Conservation (phyloP, 2,888 invertebrate species). For the Camptogramma bilineatum region DNA sequence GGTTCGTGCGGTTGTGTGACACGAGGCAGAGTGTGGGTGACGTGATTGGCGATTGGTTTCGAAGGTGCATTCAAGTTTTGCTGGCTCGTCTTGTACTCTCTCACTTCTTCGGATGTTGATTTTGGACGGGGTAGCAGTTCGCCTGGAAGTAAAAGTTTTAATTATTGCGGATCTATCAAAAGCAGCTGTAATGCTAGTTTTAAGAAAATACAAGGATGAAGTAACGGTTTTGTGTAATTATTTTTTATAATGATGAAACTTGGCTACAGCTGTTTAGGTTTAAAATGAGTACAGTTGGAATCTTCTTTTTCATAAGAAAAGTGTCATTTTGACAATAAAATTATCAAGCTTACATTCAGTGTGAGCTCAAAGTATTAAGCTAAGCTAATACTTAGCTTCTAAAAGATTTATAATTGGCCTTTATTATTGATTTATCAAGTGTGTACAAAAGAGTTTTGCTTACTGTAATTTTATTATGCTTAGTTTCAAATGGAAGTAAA, state of each 20-base stretch:
- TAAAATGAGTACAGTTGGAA: too few relatives aligned
- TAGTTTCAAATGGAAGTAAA: too few relatives aligned
- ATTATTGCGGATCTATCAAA: not conserved
- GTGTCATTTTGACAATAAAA: too few relatives aligned
- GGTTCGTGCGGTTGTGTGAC: slow-evolving; percentile 35
- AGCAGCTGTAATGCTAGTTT: not conserved
- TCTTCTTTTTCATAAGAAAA: too few relatives aligned
- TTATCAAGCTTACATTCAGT: too few relatives aligned
- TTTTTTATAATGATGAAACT: not conserved
- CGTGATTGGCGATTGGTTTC: slow-evolving; percentile 62
- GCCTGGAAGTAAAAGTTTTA: slow-evolving; percentile 49
- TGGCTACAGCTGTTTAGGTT: not conserved
- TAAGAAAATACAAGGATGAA: not conserved
- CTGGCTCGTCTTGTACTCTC: slow-evolving; percentile 74
- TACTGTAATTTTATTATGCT: too few relatives aligned
- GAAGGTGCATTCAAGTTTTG: slow-evolving; percentile 66
- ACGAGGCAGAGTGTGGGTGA: slow-evolving; percentile 30
- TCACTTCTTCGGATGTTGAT: slow-evolving; percentile 79
- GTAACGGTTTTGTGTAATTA: not conserved
- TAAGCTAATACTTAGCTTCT: too few relatives aligned
- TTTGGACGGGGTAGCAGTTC: slow-evolving; percentile 68
- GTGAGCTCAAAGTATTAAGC: too few relatives aligned
- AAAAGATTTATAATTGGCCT: too few relatives aligned
- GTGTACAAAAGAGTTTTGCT: too few relatives aligned
- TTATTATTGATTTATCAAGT: too few relatives aligned